Base-by-base conservation (phyloP, 2,113 vertebrate species). In the Chinchilla lanigera region DNA sequence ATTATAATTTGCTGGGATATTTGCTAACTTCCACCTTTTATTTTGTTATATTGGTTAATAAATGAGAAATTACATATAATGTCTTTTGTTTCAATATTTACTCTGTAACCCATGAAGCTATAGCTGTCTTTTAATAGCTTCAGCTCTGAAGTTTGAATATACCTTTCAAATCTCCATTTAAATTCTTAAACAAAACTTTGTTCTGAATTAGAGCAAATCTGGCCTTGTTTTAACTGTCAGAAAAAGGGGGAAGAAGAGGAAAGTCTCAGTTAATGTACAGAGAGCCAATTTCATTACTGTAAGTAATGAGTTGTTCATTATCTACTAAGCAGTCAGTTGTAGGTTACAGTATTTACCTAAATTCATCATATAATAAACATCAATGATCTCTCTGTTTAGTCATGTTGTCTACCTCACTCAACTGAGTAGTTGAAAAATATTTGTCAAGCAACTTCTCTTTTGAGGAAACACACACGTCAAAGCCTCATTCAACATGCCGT, bases 81-180 rank as follows among this genome's bases (percentile, higher is more conserved):
- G 9, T 54, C 14, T 61, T 88, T 94, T 33, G 17, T 89, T 93
- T 89, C 60, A n/a, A 28, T 80, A 89, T 89, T 92, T 85, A 92
- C 86, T 2, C 50, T 89, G 35, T 2, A 81, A n/a, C 17, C 44
- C 33, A 63, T 73, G 56, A 75, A 12, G 10, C 17, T 95, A 17
- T 93, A 65, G 93, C 28, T 95, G 97, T 86, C n/a, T 75, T 95
- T 95, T 83, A 86, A 35, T 44, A 47, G n/a, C 26, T 71, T 90
- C 38, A 77, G 58, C 87, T 12, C 19, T 69, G 30, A 91, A 44
- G 5, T 92, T 84, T 93, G 67, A 93, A 78, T 33, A 67, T 54
- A 81, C 3, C 7, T 52, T 35, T 90, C 13, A 82, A 92, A 89
- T 84, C 16, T 89, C n/a, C 52, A 26, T 80, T 65, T 78, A 54